Evolutionary conservation across 2,113 vertebrate genomes (phyloP), one percentile per base, ranked within the genome.

Genomic region (Hiodon tergisus): DNA sequence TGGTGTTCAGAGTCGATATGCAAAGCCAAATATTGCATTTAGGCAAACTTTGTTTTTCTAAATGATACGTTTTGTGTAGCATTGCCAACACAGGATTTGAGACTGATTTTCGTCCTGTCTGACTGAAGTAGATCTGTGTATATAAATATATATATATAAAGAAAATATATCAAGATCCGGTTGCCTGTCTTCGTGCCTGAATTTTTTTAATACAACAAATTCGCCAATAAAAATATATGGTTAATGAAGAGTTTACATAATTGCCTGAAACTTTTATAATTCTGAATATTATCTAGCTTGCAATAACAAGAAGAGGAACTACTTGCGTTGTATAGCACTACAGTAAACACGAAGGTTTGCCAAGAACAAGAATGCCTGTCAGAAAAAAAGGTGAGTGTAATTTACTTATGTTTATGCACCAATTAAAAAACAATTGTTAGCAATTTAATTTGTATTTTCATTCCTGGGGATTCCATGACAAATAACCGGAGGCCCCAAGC

Each of bases 371-470:
- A 73, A 91, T 91, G 89, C 87, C 87, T 79, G 83, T 91, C 75
- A 89, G 86, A 71, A 91, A 85, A 83, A 87, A 85, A 89, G 90
- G 90, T 91, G 83, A 91, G 89, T 77, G 75, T 31, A 31, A 31
- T 31, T 31, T 31, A 31, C 52, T 54, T 16, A 17, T 54, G 47
- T 69, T 31, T 54, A 69, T 54, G 54, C 6, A 69, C 68, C n/a
- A 54, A 54, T 5, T 69, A 69, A 7, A 54, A 31, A n/a, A n/a
- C n/a, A n/a, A n/a, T n/a, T 31, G 6, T 69, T 53, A 3, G 31
- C 31, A 57, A 59, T n/a, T 6, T 51, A 47, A 75, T 63, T 51
- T 17, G 68, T n/a, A 54, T 54, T 58, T 31, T 47, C 6, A 58
- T 14, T 72, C 16, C 1, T 17, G 17, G 14, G 11, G 8, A 17